These are phyloP conservation scores for Leptinotarsa texana DNA, from an alignment of 1,140 invertebrate species.

Conservation along the genomic window DNA sequence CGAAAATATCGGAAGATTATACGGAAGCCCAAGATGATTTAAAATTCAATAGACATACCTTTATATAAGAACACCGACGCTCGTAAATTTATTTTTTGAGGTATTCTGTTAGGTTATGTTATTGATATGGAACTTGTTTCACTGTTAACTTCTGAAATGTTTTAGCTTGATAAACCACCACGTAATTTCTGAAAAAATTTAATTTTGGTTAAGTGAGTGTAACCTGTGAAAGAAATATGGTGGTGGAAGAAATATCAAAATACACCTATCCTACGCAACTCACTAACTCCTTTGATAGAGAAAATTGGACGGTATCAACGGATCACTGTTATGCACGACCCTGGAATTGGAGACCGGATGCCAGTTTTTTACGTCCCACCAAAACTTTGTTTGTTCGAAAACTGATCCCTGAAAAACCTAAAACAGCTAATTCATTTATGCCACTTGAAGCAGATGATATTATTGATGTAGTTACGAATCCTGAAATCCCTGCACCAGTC, in stretches of 20 bases:
- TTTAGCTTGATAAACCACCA: too few species aligned
- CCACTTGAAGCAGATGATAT: constrained; percentile 51
- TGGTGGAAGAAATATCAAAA: constrained; percentile 32
- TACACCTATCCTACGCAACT: constrained; percentile 41
- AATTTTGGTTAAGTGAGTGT: constrained; percentile 7
- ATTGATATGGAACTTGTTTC: too few species aligned
- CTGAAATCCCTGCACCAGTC: constrained; percentile 50
- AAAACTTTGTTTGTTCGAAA: constrained; percentile 60
- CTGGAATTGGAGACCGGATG: constrained; percentile 72
- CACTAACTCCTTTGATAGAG: constrained; percentile 36
- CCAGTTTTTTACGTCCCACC: constrained; percentile 66
- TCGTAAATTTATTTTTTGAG: too few species aligned
- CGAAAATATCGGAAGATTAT: too few species aligned
- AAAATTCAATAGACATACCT: too few species aligned
- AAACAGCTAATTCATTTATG: constrained; percentile 35
- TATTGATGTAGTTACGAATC: constrained; percentile 58
- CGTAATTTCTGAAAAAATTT: constrained; percentile 13
- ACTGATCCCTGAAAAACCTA: constrained; percentile 38
- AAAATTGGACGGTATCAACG: constrained; percentile 52
- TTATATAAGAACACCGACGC: too few species aligned
- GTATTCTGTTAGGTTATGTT: too few species aligned
- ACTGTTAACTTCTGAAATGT: too few species aligned
- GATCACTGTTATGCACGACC: constrained; percentile 74
- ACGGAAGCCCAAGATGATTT: too few species aligned
- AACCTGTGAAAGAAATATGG: constrained; percentile 3